Conservation (phyloP, 2,113 vertebrate species). For the Oryzias celebensis region DNA sequence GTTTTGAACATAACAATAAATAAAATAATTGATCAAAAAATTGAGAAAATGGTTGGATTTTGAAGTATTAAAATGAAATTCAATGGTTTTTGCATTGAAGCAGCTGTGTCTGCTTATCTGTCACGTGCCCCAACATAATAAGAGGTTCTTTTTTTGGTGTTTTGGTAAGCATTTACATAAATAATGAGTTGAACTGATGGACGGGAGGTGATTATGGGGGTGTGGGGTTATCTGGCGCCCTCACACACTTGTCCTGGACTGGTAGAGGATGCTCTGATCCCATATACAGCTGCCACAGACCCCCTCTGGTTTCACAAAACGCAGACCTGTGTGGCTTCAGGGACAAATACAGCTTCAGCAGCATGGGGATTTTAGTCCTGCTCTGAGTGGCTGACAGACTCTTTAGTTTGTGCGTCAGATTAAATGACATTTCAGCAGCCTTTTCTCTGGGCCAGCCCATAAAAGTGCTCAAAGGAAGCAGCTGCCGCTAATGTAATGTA, state of each 20-base stretch:
- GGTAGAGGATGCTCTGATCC: slow-evolving; percentile 72
- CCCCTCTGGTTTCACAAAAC: slow-evolving; percentile 86
- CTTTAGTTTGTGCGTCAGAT: slow-evolving; percentile 86
- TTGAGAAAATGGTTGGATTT: too few species aligned
- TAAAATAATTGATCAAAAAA: too few species aligned
- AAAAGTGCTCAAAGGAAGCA: slow-evolving; percentile 87
- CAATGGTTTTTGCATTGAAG: too few species aligned
- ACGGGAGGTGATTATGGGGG: slow-evolving; percentile 65
- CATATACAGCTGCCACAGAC: slow-evolving; percentile 57
- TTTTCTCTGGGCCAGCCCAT: slow-evolving; percentile 78
- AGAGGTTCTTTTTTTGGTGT: slow-evolving; percentile 57
- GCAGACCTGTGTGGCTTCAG: slow-evolving; percentile 69
- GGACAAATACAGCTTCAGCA: slow-evolving; percentile 83
- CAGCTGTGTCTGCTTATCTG: too few species aligned
- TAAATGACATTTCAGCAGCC: slow-evolving; percentile 93
- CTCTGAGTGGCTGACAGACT: slow-evolving; percentile 85
- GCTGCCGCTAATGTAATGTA: slow-evolving; percentile 88
- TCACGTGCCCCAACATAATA: slow-evolving; percentile 54
- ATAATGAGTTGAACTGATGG: slow-evolving; percentile 72
- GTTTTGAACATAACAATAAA: too few species aligned
- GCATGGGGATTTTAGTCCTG: slow-evolving; percentile 84
- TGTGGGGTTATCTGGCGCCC: slow-evolving; percentile 45
- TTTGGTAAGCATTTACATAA: slow-evolving; percentile 66
- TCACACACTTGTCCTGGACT: slow-evolving; percentile 55
- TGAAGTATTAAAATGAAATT: too few species aligned